Base-by-base conservation (phyloP, 1,140 invertebrate species). In the Plectrocnemia conspersa region DNA sequence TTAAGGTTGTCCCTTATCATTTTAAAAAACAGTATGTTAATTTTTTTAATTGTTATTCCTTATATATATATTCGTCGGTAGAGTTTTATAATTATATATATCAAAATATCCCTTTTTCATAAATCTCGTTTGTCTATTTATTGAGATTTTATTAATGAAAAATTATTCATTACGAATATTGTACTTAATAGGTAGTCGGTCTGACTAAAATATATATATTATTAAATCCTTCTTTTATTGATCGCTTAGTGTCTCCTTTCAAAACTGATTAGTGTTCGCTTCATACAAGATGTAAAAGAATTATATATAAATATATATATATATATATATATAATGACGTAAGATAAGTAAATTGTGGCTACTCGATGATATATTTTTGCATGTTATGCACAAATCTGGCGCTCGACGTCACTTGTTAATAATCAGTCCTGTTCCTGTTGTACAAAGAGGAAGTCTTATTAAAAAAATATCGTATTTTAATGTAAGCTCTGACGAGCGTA, bases 291-390 rank as follows among this genome's bases (percentile, higher is more conserved):
- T n/a, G n/a, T n/a, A n/a, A n/a, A 61, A 55, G 35, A 49, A 55
- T 50, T 46, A 50, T 25, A 54, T 48, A 54, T 45, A 36, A 42
- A 54, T 54, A 52, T 32, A 52, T 60, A 60, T 32, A 27, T 47
- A 47, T 47, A 50, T 38, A 50, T 48, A 48, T 33, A 48, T 18
- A 48, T 50, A 50, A 52, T 57, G 52, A 56, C 53, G 44, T 56
- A 56, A 56, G 59, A 32, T 56, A 57, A 44, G 49, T 61, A 61
- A 56, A 52, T 61, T 61, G 54, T 57, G 54, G 50, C 54, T 54
- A 53, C 47, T 61, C 50, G 54, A 61, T 56, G 54, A 61, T 61
- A 61, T 61, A 61, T 61, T 61, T 61, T 61, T 61, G 59, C 49
- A 61, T 50, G 38, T 54, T 56, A 29, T 49, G 47, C 58, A 60